A percentile compares a stretch with the other conserved stretches of the same genome.
Evolutionary conservation across 2,888 invertebrate genomes (phyloP).

Genomic region (Pecten maximus): DNA sequence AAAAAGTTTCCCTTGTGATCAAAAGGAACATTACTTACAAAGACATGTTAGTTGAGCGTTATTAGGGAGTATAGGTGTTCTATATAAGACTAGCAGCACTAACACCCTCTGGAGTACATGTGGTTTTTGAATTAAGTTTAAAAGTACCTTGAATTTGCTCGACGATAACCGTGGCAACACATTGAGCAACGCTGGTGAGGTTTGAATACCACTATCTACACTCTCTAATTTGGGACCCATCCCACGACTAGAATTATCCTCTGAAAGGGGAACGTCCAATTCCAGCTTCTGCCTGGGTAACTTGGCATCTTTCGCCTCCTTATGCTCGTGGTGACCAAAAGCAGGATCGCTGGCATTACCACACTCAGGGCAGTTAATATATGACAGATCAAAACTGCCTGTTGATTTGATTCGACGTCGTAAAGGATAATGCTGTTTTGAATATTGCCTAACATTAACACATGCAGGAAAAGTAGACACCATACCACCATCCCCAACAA

Average conservation of each 20-base stretch:
- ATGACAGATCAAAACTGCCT: constrained; percentile 46
- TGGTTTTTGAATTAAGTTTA: not conserved
- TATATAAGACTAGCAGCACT: not conserved
- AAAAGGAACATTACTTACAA: not conserved
- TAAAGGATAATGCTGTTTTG: not conserved
- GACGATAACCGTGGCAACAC: constrained; percentile 18
- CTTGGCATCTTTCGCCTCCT: not conserved
- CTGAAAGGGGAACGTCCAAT: not conserved
- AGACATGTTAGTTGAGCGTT: not conserved
- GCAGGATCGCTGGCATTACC: constrained; percentile 29
- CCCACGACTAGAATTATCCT: not conserved
- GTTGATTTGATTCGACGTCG: constrained; percentile 49
- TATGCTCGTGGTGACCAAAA: not conserved
- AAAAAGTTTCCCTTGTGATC: too few species aligned
- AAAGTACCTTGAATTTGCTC: not conserved
- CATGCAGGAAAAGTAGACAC: constrained; percentile 28
- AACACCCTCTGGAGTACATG: not conserved
- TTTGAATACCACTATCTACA: constrained; percentile 49
- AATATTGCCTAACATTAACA: not conserved
- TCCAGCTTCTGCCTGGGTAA: not conserved
- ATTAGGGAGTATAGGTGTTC: not conserved
- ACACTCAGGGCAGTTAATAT: constrained; percentile 52
- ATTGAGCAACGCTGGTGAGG: constrained; percentile 49
- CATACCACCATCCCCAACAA: not conserved
- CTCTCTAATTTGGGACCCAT: constrained; percentile 30